Conservation (phyloP, 2,888 invertebrate species). For the Oligia strigilis region DNA sequence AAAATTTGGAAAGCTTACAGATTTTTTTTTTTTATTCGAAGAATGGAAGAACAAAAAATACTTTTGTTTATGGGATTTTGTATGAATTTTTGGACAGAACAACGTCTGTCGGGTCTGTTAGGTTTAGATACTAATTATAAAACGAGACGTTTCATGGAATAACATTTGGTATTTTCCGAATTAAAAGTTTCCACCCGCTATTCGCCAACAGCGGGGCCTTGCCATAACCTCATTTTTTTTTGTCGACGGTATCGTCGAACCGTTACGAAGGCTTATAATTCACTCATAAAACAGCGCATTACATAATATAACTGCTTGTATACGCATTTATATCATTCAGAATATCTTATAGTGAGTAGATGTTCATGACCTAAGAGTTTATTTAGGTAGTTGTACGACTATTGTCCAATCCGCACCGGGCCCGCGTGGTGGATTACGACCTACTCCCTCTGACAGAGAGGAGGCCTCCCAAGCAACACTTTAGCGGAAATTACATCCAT, state of each 20-base stretch:
- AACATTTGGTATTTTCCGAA: background rate
- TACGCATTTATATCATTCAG: constrained; percentile 32
- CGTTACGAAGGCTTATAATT: constrained; percentile 60
- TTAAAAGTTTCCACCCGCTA: constrained; percentile 8
- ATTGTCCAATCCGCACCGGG: too few relatives aligned
- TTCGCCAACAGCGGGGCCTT: constrained; percentile 2
- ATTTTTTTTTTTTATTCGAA: too few relatives aligned
- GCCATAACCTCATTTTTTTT: constrained; percentile 60
- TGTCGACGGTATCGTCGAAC: constrained; percentile 12
- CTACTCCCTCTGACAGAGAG: too few relatives aligned
- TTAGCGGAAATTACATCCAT: too few relatives aligned
- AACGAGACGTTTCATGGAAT: background rate
- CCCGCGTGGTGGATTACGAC: too few relatives aligned
- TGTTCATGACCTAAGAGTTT: background rate
- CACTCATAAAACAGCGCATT: constrained; percentile 56
- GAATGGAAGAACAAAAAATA: too few relatives aligned
- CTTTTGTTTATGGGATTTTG: too few relatives aligned
- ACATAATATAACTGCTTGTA: constrained; percentile 51
- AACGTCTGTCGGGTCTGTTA: too few relatives aligned
- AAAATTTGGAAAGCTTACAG: too few relatives aligned
- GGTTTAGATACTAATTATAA: background rate
- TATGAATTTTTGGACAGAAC: too few relatives aligned
- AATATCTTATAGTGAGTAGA: constrained; percentile 8
- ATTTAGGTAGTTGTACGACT: background rate
- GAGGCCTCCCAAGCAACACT: too few relatives aligned